phyloP scores from a whole-genome alignment of 23 tunicate species.

The Halocynthia roretzi region DNA sequence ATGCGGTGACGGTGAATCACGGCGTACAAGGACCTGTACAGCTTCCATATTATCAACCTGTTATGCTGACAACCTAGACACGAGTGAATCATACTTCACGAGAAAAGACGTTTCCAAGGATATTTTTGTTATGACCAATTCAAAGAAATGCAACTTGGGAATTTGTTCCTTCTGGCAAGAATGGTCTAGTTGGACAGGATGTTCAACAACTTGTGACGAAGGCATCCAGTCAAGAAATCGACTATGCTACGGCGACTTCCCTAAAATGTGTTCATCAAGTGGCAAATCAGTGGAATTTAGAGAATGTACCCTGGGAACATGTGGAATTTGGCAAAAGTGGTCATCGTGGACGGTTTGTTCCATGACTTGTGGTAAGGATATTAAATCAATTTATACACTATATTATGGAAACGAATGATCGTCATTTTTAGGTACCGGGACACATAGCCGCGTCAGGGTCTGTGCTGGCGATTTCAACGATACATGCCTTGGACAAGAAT shows the following conservation, averaged over 20 bases:
- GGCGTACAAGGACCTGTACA: constrained; percentile 19
- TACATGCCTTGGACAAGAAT: constrained; percentile 38
- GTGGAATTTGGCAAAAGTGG: constrained; percentile 66
- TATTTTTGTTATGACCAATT: background rate
- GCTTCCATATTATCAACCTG: constrained; percentile 11
- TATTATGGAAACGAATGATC: background rate
- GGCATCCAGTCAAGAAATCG: constrained; percentile 37
- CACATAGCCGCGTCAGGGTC: constrained; percentile 30
- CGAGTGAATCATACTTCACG: background rate
- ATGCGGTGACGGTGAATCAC: constrained; percentile 23
- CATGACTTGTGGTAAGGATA: constrained; percentile 50
- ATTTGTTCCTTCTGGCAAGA: constrained; percentile 64
- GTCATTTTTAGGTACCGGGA: constrained; percentile 23
- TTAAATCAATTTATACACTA: background rate
- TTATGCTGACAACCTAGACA: background rate
- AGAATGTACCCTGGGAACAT: constrained; percentile 40
- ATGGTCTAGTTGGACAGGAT: constrained; percentile 56
- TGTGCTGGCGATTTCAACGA: constrained; percentile 71
- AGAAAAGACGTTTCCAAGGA: background rate
- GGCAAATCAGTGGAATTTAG: constrained; percentile 29
- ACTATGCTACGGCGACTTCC: constrained; percentile 64
- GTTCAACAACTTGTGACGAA: constrained; percentile 64
- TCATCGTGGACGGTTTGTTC: constrained; percentile 54
- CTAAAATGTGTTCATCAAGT: constrained; percentile 18
- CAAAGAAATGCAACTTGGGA: constrained; percentile 20